Base-by-base conservation (phyloP, 2,113 vertebrate species). In the Muscicapa adusta region DNA sequence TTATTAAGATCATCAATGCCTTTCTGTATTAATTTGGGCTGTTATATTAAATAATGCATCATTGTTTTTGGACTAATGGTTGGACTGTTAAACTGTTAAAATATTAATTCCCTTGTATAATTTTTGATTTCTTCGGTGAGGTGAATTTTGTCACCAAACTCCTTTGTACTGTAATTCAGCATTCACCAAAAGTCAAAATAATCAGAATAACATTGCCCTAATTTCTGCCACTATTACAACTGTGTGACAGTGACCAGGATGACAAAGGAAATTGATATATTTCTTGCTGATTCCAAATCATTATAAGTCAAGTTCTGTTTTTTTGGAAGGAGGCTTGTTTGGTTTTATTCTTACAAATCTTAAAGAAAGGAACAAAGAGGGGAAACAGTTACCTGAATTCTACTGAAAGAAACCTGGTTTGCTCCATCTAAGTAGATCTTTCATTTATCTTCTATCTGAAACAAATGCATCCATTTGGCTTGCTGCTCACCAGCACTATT, bases 1-100 rank as follows among this genome's bases (percentile, higher is more conserved):
- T 38, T 60, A 17, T 1, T 47, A 54, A 14, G 42, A 53, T 45
- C 4, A 85, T 19, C 2, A 4, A 50, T 36, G 6, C 0, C 1
- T 73, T 88, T 78, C 33, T 71, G 7, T 38, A 74, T 42, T 50
- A 45, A 71, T 74, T 74, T 50, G 8, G 12, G 10, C 12, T 74
- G 29, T 33, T 62, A 29, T 26, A 51, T 51, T 15, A 28, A 84
- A 62, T 15, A 67, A n/a, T 36, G 19, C 18, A 9, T 42, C 16
- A 61, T 29, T 57, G 8, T 73, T 87, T 50, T 5, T 45, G 22
- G 31, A 48, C 11, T 68, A 82, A 76, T 40, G 19, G 12, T 80
- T 88, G 10, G 22, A 42, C 10, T 38, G 31, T 33, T 73, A 73
- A 82, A 76, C 6, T 45, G 4, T 29, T 88, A 48, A 76, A 83